A percentile compares a stretch with the other conserved stretches of the same genome.
Conservation (phyloP, 2,113 vertebrate species). For the Meriones unguiculatus region DNA sequence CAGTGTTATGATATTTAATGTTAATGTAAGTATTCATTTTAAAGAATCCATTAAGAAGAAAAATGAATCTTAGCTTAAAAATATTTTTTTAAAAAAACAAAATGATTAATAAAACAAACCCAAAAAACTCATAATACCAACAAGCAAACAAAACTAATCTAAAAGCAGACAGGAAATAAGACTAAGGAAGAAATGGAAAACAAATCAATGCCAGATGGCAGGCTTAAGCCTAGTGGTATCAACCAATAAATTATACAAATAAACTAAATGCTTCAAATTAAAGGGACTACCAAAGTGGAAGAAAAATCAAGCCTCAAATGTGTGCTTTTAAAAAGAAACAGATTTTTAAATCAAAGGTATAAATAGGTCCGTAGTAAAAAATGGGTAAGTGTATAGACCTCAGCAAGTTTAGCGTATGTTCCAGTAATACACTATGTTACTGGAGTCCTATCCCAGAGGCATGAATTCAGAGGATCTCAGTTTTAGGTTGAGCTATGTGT, state of each 20-base stretch:
- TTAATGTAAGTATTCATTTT: neutral
- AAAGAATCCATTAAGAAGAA: neutral
- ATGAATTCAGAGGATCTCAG: too few species aligned
- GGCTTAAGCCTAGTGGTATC: neutral
- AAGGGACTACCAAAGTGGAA: neutral
- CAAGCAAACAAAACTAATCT: slow-evolving; percentile 7
- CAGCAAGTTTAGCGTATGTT: neutral
- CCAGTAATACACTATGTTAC: neutral
- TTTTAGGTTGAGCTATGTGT: neutral
- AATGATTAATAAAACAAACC: neutral
- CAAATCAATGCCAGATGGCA: neutral
- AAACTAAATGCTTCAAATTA: neutral
- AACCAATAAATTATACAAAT: neutral
- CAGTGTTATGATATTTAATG: neutral
- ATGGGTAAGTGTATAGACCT: too few species aligned
- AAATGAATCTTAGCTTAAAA: neutral
- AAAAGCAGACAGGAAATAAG: neutral
- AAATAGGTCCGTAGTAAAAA: neutral
- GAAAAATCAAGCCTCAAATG: neutral
- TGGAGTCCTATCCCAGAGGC: neutral
- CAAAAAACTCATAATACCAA: neutral
- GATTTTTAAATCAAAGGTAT: neutral
- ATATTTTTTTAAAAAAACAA: neutral
- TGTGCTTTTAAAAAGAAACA: neutral
- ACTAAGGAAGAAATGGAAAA: neutral